Conservation (phyloP, 2,888 invertebrate species). For the Dasysyrphus tricinctus region DNA sequence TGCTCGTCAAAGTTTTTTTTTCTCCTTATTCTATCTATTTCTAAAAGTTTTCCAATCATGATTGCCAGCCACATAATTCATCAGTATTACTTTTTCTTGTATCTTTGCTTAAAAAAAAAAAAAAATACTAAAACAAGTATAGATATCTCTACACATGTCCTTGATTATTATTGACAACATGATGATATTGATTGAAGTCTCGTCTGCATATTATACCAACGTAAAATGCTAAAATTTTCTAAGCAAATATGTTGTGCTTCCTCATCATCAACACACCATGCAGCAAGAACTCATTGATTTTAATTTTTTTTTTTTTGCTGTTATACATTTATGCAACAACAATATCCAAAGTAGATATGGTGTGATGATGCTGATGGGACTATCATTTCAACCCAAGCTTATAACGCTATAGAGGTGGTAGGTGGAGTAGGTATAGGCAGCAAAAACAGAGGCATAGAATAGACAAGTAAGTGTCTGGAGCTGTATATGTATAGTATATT, state of each 20-base stretch:
- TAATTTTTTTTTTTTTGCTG: background rate
- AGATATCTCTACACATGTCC: constrained; percentile 11
- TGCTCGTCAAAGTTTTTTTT: constrained; percentile 33
- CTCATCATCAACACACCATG: constrained; percentile 7
- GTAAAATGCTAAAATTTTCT: constrained; percentile 23
- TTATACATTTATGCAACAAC: too few relatives aligned
- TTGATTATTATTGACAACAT: constrained; percentile 37
- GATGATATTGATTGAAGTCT: constrained; percentile 28
- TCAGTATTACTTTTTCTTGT: background rate
- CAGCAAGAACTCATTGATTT: constrained; percentile 24
- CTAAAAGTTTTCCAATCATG: constrained; percentile 43
- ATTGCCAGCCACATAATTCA: constrained; percentile 37
- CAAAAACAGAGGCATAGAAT: constrained; percentile 16
- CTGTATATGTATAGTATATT: constrained; percentile 2
- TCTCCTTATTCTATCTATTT: constrained; percentile 20
- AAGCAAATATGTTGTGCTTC: constrained; percentile 22
- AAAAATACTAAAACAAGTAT: background rate
- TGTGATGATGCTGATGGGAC: constrained; percentile 40
- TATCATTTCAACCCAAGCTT: constrained; percentile 46
- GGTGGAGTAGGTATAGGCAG: background rate
- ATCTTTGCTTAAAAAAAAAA: background rate
- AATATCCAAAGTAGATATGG: too few relatives aligned
- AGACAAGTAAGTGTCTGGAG: constrained; percentile 37
- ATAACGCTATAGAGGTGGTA: background rate
- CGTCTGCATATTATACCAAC: background rate